Base-by-base conservation (phyloP, 1,140 invertebrate species). In the Pogonomyrmex barbatus region DNA sequence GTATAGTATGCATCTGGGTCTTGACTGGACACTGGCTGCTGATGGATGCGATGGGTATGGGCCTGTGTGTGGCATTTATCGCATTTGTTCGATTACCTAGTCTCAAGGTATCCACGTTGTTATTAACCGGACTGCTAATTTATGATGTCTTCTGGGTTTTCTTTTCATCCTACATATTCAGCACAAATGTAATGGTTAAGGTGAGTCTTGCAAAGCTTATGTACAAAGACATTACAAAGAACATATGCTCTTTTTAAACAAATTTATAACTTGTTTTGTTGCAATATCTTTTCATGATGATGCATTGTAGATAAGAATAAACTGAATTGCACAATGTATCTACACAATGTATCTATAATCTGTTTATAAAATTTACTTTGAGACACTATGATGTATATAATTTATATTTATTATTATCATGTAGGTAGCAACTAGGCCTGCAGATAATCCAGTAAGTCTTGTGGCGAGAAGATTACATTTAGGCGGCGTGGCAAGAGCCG, bases 81-180 rank as follows among this genome's bases (percentile, higher is more conserved):
- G 98, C 99, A 33, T 98, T 99, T 94, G 98, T 99, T 87, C 96
- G 98, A 67, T 96, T 99, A 92, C 99, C 99, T 58, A 99, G 98
- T 94, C 96, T 99, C 67, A 99, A 99, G 95, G 99, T 99, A 87
- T 99, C 99, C 36, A 99, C 99, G 24, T 95, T 99, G 86, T 96
- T 99, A 77, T 96, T 99, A 87, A 99, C 98, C 63, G 99, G 98
- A 47, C 96, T 99, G 89, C 97, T 99, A 62, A 97, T 99, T 65
- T 99, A 99, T 94, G 99, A 99, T 95, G 98, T 99, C 47, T 99
- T 99, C 95, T 99, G 99, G 99, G 99, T 99, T 36, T 99, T 99
- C 95, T 99, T 99, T 96, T 99, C 98, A 5, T 99, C 98, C 0
- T 99, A 99, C 93, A 99, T 99, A 93, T 99, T 99, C 96, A 99